Percentiles rank a stretch among this genome's conserved stretches.
Evolutionary conservation across 2,797 vertebrate genomes (phyloP).

Genomic region (Phataginus tetradactyla): DNA sequence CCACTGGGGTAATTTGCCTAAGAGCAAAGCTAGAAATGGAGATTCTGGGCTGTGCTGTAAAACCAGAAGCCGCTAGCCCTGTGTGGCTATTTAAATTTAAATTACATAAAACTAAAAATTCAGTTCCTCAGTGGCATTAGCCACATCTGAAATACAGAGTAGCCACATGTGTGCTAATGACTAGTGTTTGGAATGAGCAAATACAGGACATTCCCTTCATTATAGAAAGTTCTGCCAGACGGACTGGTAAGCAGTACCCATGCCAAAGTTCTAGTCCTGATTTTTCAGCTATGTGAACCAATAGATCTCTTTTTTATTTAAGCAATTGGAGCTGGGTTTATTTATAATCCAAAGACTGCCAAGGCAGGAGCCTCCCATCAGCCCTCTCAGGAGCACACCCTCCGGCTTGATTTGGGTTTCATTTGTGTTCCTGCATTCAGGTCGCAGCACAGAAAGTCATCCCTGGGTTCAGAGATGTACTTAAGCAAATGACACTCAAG

Average conservation of each 20-base stretch:
- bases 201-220: background rate
- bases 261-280: background rate
- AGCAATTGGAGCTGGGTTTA: background rate
- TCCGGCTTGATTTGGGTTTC: no score
- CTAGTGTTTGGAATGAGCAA: background rate
- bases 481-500: background rate
- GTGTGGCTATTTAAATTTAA: background rate
- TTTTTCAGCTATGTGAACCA: background rate
- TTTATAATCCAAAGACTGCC: background rate
- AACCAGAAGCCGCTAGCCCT: background rate
- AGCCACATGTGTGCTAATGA: background rate
- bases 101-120: no score
- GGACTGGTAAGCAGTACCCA: accelerated
- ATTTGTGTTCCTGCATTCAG: background rate
- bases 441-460: background rate
- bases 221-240: background rate
- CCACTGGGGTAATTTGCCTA: background rate
- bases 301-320: background rate
- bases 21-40: background rate
- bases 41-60: background rate
- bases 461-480: background rate
- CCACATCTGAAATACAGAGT: background rate
- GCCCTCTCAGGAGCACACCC: background rate
- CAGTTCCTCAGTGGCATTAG: background rate
- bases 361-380: background rate